A percentile compares a stretch with the other conserved stretches of the same genome.
Conservation (phyloP, 1,140 invertebrate genomes). For the Diprion similis region DNA sequence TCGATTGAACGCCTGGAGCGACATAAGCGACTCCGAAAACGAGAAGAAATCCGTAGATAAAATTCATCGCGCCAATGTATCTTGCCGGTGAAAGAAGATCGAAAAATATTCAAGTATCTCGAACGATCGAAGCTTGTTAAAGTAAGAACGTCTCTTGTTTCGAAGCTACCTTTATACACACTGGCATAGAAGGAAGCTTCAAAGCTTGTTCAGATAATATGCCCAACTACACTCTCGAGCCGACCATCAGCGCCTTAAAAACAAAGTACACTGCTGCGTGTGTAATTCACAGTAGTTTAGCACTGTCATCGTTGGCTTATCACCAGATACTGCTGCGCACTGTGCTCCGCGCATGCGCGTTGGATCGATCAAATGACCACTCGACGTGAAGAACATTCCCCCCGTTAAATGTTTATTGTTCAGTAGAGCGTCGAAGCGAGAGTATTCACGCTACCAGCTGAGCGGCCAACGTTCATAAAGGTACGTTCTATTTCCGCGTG, state of each 20-base stretch:
- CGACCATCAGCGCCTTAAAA: slow-evolving; percentile 30
- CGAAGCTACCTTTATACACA: slow-evolving; percentile 81
- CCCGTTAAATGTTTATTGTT: slow-evolving; percentile 46
- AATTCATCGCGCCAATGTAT: slow-evolving; percentile 34
- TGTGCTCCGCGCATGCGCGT: slow-evolving; percentile 30
- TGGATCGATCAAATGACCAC: slow-evolving; percentile 39
- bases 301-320: slow-evolving; percentile 3
- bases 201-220: slow-evolving; percentile 27
- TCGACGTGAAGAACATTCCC: slow-evolving; percentile 25
- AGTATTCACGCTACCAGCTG: slow-evolving; percentile 60
- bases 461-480: slow-evolving; percentile 24
- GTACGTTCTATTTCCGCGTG: slow-evolving; percentile 18
- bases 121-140: slow-evolving; percentile 14
- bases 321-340: neutral
- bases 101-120: slow-evolving; percentile 9
- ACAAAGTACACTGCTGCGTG: slow-evolving; percentile 24
- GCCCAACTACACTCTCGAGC: slow-evolving; percentile 36
- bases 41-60: slow-evolving; percentile 33
- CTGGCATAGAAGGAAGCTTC: slow-evolving; percentile 81
- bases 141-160: slow-evolving; percentile 27
- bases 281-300: neutral
- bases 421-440: slow-evolving; percentile 60
- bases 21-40: slow-evolving; percentile 32
- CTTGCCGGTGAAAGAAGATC: neutral
- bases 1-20: slow-evolving; percentile 36